Conservation (phyloP, 2,888 invertebrate species). For the Brenthis hecate region DNA sequence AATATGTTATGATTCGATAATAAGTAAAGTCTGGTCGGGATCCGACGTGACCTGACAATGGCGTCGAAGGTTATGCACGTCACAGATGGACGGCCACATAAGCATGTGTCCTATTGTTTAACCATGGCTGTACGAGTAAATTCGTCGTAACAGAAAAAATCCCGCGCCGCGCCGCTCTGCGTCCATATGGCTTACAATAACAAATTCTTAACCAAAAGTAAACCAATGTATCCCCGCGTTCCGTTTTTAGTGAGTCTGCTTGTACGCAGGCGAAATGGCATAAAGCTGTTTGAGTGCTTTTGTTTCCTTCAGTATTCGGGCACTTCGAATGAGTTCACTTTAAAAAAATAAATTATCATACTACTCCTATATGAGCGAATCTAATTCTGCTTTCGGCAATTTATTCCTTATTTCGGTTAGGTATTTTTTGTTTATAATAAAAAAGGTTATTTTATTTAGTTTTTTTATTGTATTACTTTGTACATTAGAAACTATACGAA, state of each 20-base stretch:
- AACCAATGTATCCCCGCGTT: conserved; percentile 69
- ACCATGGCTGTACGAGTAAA: conserved; percentile 59
- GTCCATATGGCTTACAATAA: conserved; percentile 78
- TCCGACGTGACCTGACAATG: conserved; percentile 37
- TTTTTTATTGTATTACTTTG: background rate
- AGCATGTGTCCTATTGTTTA: conserved; percentile 77
- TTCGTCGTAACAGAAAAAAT: conserved; percentile 70
- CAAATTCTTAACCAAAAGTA: conserved; percentile 80
- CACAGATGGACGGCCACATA: conserved; percentile 61
- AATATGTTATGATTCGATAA: background rate
- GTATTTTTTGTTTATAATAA: background rate
- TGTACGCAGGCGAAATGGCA: conserved; percentile 60
- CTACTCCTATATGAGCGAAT: conserved; percentile 28
- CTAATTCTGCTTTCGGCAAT: background rate
- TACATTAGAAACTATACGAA: background rate
- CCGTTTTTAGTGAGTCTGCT: conserved; percentile 56
- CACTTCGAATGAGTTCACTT: conserved; percentile 46
- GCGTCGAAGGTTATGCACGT: conserved; percentile 41
- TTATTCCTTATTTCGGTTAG: background rate
- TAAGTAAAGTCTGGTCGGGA: conserved; percentile 2
- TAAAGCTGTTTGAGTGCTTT: conserved; percentile 55
- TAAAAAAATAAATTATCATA: conserved; percentile 47
- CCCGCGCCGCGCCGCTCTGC: conserved; percentile 59
- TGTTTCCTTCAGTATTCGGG: conserved; percentile 56
- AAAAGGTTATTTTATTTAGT: too few species aligned